Conservation (phyloP, 2,113 vertebrate genomes). For the Columba livia region DNA sequence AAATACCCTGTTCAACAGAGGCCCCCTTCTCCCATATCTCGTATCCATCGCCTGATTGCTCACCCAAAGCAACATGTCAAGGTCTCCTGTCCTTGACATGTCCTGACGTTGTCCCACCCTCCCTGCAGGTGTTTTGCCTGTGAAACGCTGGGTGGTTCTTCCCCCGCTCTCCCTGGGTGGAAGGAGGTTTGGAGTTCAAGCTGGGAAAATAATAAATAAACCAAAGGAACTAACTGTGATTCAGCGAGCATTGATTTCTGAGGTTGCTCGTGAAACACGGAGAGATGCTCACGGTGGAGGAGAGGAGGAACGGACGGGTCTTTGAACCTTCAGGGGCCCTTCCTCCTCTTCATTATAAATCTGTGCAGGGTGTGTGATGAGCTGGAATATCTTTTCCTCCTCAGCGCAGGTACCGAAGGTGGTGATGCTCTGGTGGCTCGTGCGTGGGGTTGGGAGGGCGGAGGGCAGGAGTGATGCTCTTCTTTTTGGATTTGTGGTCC, state of each 20-base stretch:
- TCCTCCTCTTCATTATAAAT: background rate
- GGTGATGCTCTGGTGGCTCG: background rate
- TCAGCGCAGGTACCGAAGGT: background rate
- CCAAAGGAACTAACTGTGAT: slow-evolving; percentile 48
- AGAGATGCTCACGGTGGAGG: background rate
- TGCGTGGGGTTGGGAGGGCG: background rate
- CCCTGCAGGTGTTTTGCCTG: background rate
- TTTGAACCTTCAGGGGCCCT: background rate
- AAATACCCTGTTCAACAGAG: background rate
- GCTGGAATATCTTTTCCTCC: slow-evolving; percentile 8
- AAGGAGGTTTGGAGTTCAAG: slow-evolving; percentile 36
- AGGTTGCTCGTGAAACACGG: background rate
- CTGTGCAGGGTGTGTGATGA: background rate
- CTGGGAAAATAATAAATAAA: slow-evolving; percentile 60
- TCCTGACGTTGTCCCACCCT: fast-evolving
- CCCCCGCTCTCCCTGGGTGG: background rate
- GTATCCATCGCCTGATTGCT: fast-evolving
- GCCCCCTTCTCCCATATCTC: background rate
- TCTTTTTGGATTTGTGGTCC: background rate
- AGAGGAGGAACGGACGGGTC: background rate
- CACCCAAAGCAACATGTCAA: fast-evolving
- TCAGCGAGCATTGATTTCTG: background rate
- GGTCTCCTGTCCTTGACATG: fast-evolving
- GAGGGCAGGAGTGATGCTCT: too few species aligned
- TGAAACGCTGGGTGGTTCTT: background rate